phyloP scores from a whole-genome alignment of 2,888 invertebrate species.

The Leptopterna dolabrata region DNA sequence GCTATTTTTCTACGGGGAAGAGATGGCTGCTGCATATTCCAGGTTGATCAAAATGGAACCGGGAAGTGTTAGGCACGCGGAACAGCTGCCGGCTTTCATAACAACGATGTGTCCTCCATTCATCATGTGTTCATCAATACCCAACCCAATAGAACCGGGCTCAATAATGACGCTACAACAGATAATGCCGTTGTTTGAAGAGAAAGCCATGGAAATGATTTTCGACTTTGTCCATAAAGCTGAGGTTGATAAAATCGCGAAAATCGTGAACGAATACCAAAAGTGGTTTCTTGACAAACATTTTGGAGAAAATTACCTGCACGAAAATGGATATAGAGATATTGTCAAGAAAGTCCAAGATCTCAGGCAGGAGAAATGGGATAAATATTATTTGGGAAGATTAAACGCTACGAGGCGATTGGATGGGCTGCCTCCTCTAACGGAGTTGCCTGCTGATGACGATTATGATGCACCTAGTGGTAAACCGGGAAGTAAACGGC shows the following conservation, averaged over 20 bases:
- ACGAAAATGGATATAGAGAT: neutral
- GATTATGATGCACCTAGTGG: neutral
- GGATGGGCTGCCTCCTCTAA: conserved; percentile 23
- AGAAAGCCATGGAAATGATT: conserved; percentile 48
- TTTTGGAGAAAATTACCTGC: conserved; percentile 33
- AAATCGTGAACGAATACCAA: conserved; percentile 23
- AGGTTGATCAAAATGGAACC: conserved; percentile 35
- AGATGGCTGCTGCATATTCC: conserved; percentile 36
- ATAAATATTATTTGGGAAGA: conserved; percentile 17
- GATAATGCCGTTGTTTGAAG: conserved; percentile 38
- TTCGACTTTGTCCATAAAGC: conserved; percentile 26
- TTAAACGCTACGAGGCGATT: neutral
- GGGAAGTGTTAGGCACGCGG: conserved; percentile 35
- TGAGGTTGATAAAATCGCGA: conserved; percentile 12
- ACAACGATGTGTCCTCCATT: conserved; percentile 43
- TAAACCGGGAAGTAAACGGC: neutral
- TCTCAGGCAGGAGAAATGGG: conserved; percentile 6
- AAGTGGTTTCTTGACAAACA: conserved; percentile 38
- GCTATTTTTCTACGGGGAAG: conserved; percentile 29
- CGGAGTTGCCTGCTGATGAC: conserved; percentile 12
- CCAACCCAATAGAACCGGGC: conserved; percentile 32
- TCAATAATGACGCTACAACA: conserved; percentile 32
- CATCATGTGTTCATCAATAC: conserved; percentile 25
- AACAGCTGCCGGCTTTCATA: conserved; percentile 35
- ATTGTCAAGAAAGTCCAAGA: conserved; percentile 6